phyloP scores from a whole-genome alignment of 2,888 invertebrate species.

The Xestia ashworthii region DNA sequence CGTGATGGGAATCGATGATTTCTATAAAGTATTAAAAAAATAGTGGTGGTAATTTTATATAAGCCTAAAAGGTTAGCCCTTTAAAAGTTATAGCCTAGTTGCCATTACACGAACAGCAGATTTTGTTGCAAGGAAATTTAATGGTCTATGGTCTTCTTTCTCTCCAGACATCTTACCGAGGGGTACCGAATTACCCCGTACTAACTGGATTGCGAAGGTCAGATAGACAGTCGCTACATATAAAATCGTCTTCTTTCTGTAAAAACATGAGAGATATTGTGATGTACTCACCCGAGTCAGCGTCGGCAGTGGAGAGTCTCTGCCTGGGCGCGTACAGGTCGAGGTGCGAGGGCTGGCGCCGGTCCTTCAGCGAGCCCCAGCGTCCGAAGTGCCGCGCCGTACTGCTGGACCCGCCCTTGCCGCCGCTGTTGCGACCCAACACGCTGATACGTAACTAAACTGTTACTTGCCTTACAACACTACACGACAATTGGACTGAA shows the following conservation, averaged over 20 bases:
- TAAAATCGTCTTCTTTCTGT: background rate
- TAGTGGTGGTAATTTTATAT: too few relatives aligned
- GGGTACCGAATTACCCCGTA: too few relatives aligned
- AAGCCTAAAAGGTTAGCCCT: too few relatives aligned
- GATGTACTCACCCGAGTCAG: constrained; percentile 80
- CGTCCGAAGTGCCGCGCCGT: constrained; percentile 92
- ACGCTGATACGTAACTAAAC: constrained; percentile 75
- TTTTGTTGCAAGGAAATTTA: background rate
- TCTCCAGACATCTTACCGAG: background rate
- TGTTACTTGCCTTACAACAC: constrained; percentile 42
- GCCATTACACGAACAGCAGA: too few relatives aligned
- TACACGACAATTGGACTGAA: background rate
- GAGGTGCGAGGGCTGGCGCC: constrained; percentile 92
- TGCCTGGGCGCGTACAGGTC: constrained; percentile 84
- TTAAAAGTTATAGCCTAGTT: too few relatives aligned
- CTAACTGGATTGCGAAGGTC: too few relatives aligned
- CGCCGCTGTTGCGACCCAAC: constrained; percentile 83
- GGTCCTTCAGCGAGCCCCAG: constrained; percentile 95
- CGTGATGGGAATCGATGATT: too few relatives aligned
- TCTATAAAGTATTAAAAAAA: too few relatives aligned
- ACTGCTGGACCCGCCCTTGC: constrained; percentile 83
- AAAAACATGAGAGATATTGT: background rate
- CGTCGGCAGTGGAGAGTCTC: constrained; percentile 84
- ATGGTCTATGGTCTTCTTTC: too few relatives aligned
- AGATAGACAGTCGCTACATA: too few relatives aligned